Evolutionary conservation across 2,797 vertebrate species (phyloP).

Genomic region (Enteromius paludinosus): DNA sequence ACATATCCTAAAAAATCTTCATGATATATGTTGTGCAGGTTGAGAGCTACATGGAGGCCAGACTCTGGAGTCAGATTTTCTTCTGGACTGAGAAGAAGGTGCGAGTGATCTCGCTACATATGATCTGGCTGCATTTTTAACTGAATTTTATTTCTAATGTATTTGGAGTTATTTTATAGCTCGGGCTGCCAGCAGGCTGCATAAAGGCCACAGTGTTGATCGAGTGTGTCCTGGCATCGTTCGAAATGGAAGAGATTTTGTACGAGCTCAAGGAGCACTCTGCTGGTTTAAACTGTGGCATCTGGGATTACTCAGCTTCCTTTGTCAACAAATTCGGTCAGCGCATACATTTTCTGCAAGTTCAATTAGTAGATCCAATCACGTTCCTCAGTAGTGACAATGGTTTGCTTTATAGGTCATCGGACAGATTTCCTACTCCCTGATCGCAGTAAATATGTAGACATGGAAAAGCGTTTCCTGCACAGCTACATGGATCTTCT

Average conservation of each 20-base stretch:
- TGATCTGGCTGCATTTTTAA: background rate
- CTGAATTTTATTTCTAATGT: background rate
- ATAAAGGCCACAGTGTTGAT: constrained; percentile 84
- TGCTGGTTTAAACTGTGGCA: constrained; percentile 85
- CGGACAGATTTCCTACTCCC: constrained; percentile 79
- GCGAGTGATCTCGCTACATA: background rate
- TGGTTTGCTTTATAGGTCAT: constrained; percentile 69
- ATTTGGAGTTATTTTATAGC: constrained; percentile 64
- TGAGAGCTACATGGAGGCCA: constrained; percentile 81
- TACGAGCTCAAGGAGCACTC: constrained; percentile 82
- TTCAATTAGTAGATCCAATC: background rate
- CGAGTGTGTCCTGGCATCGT: constrained; percentile 81
- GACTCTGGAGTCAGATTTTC: constrained; percentile 84
- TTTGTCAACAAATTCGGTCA: constrained; percentile 84
- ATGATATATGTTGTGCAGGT: constrained; percentile 67
- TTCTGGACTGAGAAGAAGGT: constrained; percentile 84
- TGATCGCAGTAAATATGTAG: constrained; percentile 84
- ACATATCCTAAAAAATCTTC: background rate
- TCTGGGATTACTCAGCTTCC: constrained; percentile 87
- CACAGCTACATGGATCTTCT: constrained; percentile 84
- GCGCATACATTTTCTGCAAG: background rate
- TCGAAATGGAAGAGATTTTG: constrained; percentile 87
- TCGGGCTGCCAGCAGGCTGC: constrained; percentile 76
- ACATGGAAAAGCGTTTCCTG: constrained; percentile 84
- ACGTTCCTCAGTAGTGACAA: background rate